Conservation (phyloP, 2,888 invertebrate species). For the Drepanosiphum platanoidis region DNA sequence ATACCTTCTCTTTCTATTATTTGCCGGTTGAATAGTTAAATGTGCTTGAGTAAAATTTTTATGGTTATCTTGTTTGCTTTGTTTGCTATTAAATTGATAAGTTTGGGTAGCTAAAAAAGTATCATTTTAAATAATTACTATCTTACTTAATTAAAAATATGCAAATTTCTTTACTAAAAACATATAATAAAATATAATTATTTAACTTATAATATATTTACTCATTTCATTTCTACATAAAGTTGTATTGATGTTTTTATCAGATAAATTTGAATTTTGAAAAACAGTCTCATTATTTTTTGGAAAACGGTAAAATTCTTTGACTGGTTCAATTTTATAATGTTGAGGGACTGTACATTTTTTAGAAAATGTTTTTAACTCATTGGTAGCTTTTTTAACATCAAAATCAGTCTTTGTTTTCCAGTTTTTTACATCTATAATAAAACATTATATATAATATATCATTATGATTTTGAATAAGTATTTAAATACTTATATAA, state of each 20-base stretch:
- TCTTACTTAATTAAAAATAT: neutral
- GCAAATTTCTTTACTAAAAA: neutral
- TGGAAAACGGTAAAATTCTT: conserved; percentile 32
- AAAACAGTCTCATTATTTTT: conserved; percentile 1
- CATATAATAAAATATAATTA: neutral
- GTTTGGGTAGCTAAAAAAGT: conserved; percentile 3
- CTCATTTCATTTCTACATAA: conserved; percentile 1
- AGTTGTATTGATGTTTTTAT: neutral
- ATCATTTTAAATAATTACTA: neutral
- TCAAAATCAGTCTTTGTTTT: conserved; percentile 31
- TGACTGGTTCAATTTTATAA: conserved; percentile 12
- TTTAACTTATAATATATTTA: neutral
- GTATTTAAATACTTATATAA: too few species aligned
- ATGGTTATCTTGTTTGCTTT: neutral
- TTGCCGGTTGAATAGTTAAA: neutral
- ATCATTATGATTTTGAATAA: neutral
- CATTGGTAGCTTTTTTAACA: conserved; percentile 8
- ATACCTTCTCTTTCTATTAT: conserved; percentile 57
- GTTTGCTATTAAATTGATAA: neutral
- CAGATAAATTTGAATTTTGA: conserved; percentile 15
- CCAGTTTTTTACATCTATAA: conserved; percentile 40
- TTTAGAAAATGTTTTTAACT: conserved; percentile 43
- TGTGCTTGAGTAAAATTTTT: neutral
- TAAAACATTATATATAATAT: neutral
- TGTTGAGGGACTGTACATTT: conserved; percentile 21